Evolutionary conservation across 2,797 vertebrate species (phyloP), one percentile per base, ranked within the genome.

Genomic region (Coregonus ussuriensis): DNA sequence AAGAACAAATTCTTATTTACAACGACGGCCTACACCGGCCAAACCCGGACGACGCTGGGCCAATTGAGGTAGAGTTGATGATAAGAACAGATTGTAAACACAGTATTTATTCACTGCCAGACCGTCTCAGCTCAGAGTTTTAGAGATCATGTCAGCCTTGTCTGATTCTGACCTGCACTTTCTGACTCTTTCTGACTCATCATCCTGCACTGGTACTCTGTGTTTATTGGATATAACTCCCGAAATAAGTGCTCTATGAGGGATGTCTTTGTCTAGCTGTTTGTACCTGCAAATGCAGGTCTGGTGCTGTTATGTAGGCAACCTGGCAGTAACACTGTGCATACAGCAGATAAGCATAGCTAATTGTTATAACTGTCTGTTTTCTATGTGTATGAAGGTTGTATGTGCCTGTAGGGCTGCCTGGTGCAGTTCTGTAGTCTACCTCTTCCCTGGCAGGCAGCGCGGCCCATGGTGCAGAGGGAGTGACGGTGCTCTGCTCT

Each of bases 401-500:
- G 21, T 25, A 11, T 29, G 59, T 13, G 6, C 21, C 21, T 63
- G 59, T 6, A 63, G 21, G 59, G 59, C 59, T 25, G 21, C 18
- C 35, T 72, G 52, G 71, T 87, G 77, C 86, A 80, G 77, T 11
- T 62, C 41, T 84, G 54, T 14, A 51, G 25, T 52, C 59, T 63
- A 25, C 9, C 59, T 63, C 80, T 85, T 91, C 91, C 88, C 91
- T 89, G 87, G 76, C 87, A 79, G 77, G 9, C 59, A 63, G 59
- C 21, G 21, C 25, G 9, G 59, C 9, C 21, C 16, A 9, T 6
- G 59, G 59, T 25, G 59, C 7, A 25, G 67, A 56, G 77, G 83
- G 83, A 79, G 81, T 86, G 76, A 79, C 62, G 62, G 87, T 87
- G 88, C 86, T 51, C 80, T 66, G 80, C 93, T 94, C 94, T 95